Evolutionary conservation across 2,888 invertebrate species (phyloP).

Genomic region (Tetanocera ferruginea): DNA sequence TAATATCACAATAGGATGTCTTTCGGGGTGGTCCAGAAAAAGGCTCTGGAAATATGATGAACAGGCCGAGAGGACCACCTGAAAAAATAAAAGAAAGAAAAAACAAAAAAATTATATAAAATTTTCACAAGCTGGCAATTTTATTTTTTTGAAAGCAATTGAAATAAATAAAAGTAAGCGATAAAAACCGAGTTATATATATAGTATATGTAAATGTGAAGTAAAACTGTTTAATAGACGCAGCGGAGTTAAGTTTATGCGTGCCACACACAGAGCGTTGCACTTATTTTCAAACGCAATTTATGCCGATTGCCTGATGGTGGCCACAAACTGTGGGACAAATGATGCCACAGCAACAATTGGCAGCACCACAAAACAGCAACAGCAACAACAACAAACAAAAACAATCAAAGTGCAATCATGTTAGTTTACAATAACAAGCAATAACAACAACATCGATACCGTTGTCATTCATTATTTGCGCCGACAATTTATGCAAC

Average conservation of each 20-base stretch:
- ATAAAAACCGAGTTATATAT: neutral
- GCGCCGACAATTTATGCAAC: neutral
- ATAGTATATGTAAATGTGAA: neutral
- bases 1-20: conserved; percentile 93
- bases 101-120: neutral
- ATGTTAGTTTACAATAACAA: neutral
- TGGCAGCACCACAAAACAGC: neutral
- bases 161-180: neutral
- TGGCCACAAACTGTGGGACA: neutral
- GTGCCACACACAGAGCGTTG: neutral
- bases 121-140: neutral
- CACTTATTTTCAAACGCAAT: conserved; percentile 7
- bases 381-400: neutral
- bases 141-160: no score
- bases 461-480: neutral
- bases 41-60: conserved; percentile 95
- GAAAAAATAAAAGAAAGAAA: conserved; percentile 56
- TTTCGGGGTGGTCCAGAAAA: conserved; percentile 92
- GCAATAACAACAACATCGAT: neutral
- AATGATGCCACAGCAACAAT: neutral
- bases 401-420: neutral
- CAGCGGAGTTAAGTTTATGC: neutral
- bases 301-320: conserved; percentile 30
- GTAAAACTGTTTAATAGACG: neutral
- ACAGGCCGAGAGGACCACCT: conserved; percentile 95